Conservation (phyloP, 2,888 invertebrate species). For the Drosophila anomalata region DNA sequence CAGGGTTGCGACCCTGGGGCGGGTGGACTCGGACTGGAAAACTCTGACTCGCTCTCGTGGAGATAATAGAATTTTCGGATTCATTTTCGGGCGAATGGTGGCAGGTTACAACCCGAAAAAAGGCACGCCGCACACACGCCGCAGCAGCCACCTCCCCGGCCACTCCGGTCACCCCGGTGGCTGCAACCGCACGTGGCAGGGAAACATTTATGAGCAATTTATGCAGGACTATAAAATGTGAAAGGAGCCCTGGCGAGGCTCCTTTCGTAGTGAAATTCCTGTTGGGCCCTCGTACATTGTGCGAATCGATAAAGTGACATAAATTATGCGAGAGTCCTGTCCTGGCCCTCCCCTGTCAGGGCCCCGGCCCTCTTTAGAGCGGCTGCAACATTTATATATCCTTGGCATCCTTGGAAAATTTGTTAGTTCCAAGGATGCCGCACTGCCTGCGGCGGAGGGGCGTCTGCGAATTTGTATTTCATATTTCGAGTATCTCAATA, state of each 20-base stretch:
- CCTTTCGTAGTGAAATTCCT: background rate
- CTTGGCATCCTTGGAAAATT: background rate
- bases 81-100: constrained; percentile 16
- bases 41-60: background rate
- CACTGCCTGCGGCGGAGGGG: background rate
- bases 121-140: background rate
- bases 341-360: background rate
- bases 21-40: constrained; percentile 7
- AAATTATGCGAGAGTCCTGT: constrained; percentile 53
- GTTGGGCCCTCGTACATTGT: constrained; percentile 1
- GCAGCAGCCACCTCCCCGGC: background rate
- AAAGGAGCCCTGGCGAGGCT: constrained; percentile 5
- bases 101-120: constrained; percentile 6
- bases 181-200: constrained; percentile 31
- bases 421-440: constrained; percentile 5
- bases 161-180: background rate
- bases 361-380: constrained; percentile 19
- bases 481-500: constrained; percentile 24
- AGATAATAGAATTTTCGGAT: constrained; percentile 40
- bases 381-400: constrained; percentile 59
- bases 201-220: constrained; percentile 59
- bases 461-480: constrained; percentile 49
- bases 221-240: constrained; percentile 55
- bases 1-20: constrained; percentile 10
- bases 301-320: constrained; percentile 66